phyloP scores from a whole-genome alignment of 1,140 invertebrate species.

The Drosophila bocqueti region DNA sequence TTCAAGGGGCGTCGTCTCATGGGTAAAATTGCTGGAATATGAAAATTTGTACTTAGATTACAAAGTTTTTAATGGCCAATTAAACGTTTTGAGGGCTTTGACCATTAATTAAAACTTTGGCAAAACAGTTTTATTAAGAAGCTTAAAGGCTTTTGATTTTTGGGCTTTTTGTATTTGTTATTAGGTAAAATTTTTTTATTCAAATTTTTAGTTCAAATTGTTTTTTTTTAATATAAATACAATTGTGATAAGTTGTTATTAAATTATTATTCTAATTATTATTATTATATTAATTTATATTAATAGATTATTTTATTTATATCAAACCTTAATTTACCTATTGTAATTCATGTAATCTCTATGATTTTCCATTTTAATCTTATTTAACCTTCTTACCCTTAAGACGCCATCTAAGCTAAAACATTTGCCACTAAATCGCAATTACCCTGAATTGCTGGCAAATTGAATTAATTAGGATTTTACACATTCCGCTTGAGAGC shows the following conservation, averaged over 20 bases:
- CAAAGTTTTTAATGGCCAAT: constrained; percentile 32
- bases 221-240: neutral
- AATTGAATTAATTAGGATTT: constrained; percentile 46
- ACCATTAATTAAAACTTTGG: constrained; percentile 10
- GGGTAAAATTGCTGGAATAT: constrained; percentile 4
- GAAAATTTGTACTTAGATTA: constrained; percentile 22
- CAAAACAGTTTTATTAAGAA: constrained; percentile 1
- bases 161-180: neutral
- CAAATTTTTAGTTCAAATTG: neutral
- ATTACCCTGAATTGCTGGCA: constrained; percentile 22
- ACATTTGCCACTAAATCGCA: constrained; percentile 14
- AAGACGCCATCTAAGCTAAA: neutral
- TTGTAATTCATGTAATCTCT: neutral
- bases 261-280: neutral
- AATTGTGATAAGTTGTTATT: no score
- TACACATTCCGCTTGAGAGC: constrained; percentile 33
- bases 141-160: neutral
- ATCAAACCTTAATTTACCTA: neutral
- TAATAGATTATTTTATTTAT: neutral
- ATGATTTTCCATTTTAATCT: neutral
- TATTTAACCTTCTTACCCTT: neutral
- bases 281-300: neutral
- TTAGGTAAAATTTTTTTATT: neutral
- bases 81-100: constrained; percentile 18
- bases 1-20: constrained; percentile 1